phyloP scores from a whole-genome alignment of 2,888 invertebrate species.

The Ochlodes sylvanus region DNA sequence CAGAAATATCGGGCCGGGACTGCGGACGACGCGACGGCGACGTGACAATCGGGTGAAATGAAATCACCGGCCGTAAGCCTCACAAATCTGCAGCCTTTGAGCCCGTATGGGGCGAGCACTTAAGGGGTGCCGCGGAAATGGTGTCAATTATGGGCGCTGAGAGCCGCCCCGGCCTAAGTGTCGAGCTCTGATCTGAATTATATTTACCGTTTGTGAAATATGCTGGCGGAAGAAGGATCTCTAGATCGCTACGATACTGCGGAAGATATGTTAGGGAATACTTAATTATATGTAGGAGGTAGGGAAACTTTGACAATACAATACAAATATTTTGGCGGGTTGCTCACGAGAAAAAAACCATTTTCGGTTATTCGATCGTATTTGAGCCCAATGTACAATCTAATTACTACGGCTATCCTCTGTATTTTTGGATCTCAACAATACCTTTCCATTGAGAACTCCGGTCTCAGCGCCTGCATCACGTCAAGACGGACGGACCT shows the following conservation, averaged over 20 bases:
- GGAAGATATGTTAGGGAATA: background rate
- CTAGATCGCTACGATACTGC: too few relatives aligned
- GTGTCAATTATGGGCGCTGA: conserved; percentile 82
- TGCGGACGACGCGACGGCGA: conserved; percentile 58
- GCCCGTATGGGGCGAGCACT: conserved; percentile 70
- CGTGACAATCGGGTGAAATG: conserved; percentile 80
- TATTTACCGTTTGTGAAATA: conserved; percentile 34
- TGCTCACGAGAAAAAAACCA: too few relatives aligned
- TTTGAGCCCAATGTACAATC: too few relatives aligned
- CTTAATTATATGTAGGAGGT: background rate
- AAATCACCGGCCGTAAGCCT: conserved; percentile 81
- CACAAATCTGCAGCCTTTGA: conserved; percentile 78
- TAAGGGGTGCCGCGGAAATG: conserved; percentile 74
- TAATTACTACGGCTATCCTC: too few relatives aligned
- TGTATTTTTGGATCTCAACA: too few relatives aligned
- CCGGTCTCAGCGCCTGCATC: too few relatives aligned
- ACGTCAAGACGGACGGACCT: too few relatives aligned
- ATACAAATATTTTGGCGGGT: too few relatives aligned
- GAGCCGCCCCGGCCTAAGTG: conserved; percentile 59
- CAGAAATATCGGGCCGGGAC: conserved; percentile 79
- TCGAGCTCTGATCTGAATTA: conserved; percentile 32
- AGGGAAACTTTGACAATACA: too few relatives aligned
- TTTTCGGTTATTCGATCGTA: too few relatives aligned
- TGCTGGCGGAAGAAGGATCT: background rate
- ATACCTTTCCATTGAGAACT: too few relatives aligned